Conservation (phyloP, 2,797 vertebrate genomes). For the Huso huso region DNA sequence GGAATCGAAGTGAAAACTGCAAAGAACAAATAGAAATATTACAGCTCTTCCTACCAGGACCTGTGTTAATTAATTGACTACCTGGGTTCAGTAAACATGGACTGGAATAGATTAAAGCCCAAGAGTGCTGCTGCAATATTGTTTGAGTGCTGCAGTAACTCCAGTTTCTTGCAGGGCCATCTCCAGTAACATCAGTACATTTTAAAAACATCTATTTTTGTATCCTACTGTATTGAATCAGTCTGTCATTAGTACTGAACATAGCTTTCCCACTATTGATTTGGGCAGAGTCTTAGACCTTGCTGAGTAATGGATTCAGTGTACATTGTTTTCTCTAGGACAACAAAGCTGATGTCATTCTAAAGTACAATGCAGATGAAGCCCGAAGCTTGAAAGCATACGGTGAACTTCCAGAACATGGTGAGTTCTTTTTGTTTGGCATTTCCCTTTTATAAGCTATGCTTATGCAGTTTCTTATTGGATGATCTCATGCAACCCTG, state of each 20-base stretch:
- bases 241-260: too few species aligned
- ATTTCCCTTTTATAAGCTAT: background rate
- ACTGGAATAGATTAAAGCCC: background rate
- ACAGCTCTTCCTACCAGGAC: background rate
- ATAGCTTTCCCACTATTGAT: too few species aligned
- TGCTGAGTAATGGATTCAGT: slow-evolving; percentile 17
- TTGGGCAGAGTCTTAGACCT: background rate
- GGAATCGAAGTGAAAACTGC: too few species aligned
- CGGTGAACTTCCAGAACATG: slow-evolving; percentile 95
- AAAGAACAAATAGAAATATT: too few species aligned
- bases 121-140: too few species aligned
- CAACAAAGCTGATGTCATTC: slow-evolving; percentile 97
- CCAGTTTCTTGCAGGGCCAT: too few species aligned
- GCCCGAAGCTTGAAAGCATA: slow-evolving; percentile 96
- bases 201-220: too few species aligned
- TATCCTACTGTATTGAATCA: too few species aligned
- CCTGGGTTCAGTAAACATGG: background rate
- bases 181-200: too few species aligned
- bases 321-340: slow-evolving; percentile 56
- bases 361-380: slow-evolving; percentile 98
- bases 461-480: background rate
- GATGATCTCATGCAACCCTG: too few species aligned
- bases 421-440: slow-evolving; percentile 47
- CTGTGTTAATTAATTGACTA: background rate
- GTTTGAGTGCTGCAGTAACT: too few species aligned